Percentiles rank a stretch among this genome's conserved stretches.
Evolutionary conservation across 1,140 invertebrate species (phyloP).

Genomic region (Brachionus koreanus): DNA sequence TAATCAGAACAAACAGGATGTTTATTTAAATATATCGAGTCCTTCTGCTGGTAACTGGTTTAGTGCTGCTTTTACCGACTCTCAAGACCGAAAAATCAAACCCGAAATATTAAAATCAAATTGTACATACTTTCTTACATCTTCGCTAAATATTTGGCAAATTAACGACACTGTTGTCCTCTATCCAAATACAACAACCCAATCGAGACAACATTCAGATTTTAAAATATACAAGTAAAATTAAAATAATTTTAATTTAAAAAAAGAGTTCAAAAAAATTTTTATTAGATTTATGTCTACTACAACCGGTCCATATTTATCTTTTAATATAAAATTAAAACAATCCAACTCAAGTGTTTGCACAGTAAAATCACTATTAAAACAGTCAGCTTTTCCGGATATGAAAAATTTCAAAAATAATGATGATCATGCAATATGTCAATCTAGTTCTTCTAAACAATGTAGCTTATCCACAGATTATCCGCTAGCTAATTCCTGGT

Average conservation of each 20-base stretch:
- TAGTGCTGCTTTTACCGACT: constrained; percentile 30
- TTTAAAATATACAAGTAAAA: constrained; percentile 38
- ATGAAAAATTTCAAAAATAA: constrained; percentile 27
- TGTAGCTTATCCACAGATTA: constrained; percentile 12
- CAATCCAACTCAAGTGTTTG: constrained; percentile 21
- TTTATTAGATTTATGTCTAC: constrained; percentile 12
- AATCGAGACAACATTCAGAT: neutral
- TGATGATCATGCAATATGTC: neutral
- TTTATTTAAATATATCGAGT: constrained; percentile 14
- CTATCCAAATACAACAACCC: neutral
- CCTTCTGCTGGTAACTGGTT: constrained; percentile 29
- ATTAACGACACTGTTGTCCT: constrained; percentile 34
- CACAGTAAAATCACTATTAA: neutral
- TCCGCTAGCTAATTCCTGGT: constrained; percentile 11
- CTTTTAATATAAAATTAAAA: constrained; percentile 14
- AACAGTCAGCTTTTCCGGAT: constrained; percentile 40
- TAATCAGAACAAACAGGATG: neutral
- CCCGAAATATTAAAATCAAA: constrained; percentile 35
- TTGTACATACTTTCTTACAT: constrained; percentile 28
- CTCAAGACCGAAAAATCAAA: constrained; percentile 19
- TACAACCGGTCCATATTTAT: neutral
- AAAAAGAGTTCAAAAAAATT: neutral
- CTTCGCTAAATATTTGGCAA: constrained; percentile 32
- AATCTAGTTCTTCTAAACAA: neutral
- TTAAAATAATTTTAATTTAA: neutral